phyloP scores from a whole-genome alignment of 2,888 invertebrate species.

The Scelioninae gen. 1 region DNA sequence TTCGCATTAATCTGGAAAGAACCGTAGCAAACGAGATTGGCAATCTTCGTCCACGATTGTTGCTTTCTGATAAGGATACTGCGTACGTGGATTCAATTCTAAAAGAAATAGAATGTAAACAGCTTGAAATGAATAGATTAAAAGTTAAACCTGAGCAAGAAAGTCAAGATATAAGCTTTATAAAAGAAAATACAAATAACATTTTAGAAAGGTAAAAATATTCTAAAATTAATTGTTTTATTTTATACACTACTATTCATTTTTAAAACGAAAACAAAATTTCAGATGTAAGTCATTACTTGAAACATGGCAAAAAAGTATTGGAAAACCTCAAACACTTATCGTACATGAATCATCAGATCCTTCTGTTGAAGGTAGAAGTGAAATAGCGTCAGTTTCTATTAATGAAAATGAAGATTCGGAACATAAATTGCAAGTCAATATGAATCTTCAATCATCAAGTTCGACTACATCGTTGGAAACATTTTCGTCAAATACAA shows the following conservation, averaged over 20 bases:
- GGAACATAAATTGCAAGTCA: too few species aligned
- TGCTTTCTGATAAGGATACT: constrained; percentile 74
- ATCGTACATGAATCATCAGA: too few species aligned
- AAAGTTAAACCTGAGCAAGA: constrained; percentile 73
- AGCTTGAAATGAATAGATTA: constrained; percentile 73
- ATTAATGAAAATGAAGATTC: too few species aligned
- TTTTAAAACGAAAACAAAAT: too few species aligned
- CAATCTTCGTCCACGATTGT: constrained; percentile 71
- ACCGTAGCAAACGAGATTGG: constrained; percentile 72
- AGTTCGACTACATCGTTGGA: too few species aligned
- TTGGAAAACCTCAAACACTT: too few species aligned
- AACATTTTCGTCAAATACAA: too few species aligned
- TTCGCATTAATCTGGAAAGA: constrained; percentile 73
- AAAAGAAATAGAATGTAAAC: constrained; percentile 70
- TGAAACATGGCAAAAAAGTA: too few species aligned
- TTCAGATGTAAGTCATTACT: too few species aligned
- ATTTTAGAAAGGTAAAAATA: constrained; percentile 74
- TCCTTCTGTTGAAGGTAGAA: too few species aligned
- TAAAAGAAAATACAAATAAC: constrained; percentile 75
- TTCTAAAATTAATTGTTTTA: neutral
- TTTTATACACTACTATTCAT: neutral
- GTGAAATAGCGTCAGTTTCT: too few species aligned
- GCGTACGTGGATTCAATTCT: constrained; percentile 73
- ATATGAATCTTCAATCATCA: too few species aligned
- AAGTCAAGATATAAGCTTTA: constrained; percentile 73